Conservation (phyloP, 2,113 vertebrate genomes). For the Dryoscopus gambensis region DNA sequence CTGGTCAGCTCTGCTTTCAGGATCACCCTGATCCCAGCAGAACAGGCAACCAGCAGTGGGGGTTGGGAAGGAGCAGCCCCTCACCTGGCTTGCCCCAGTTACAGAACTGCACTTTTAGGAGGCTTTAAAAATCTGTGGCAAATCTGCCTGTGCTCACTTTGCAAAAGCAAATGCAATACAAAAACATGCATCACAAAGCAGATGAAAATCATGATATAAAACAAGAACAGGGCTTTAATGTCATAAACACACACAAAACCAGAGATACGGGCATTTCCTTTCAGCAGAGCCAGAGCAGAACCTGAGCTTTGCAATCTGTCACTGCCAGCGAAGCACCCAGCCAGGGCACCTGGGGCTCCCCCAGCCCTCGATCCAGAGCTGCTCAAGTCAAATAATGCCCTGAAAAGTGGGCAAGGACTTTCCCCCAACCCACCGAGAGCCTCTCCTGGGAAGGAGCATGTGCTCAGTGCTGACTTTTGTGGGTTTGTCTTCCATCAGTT, state of each 20-base stretch:
- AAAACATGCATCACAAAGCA: neutral
- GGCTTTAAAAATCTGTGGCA: neutral
- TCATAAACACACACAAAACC: neutral
- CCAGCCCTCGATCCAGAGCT: neutral
- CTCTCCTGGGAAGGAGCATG: neutral
- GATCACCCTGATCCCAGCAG: neutral
- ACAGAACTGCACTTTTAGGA: accelerated
- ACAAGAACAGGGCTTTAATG: neutral
- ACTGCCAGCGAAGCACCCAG: neutral
- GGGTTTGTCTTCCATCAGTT: neutral
- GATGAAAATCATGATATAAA: neutral
- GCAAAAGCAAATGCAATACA: neutral
- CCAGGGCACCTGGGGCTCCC: neutral
- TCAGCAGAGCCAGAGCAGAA: accelerated
- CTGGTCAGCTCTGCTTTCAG: neutral
- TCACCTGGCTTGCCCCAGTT: accelerated
- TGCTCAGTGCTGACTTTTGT: neutral
- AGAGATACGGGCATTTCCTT: neutral
- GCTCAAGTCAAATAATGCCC: neutral
- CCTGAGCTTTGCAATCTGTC: neutral
- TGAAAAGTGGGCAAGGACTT: neutral
- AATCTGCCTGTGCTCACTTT: neutral
- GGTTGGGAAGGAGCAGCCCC: neutral
- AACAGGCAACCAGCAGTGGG: neutral
- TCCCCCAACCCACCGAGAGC: neutral